phyloP scores from a whole-genome alignment of 2,113 vertebrate species.

The Salminus brasiliensis region DNA sequence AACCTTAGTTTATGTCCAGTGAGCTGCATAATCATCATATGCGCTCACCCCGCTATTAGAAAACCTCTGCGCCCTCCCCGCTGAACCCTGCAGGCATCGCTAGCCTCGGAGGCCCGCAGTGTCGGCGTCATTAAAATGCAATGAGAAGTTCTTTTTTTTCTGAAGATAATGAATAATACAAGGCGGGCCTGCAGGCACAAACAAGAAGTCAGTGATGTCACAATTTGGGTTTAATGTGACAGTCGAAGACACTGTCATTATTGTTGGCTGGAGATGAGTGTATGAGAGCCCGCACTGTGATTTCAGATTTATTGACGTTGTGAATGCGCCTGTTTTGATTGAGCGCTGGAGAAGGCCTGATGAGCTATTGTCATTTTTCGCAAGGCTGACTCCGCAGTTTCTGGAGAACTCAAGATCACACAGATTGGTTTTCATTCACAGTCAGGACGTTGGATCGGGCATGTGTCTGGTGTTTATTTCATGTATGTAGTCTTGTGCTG shows the following conservation, averaged over 20 bases:
- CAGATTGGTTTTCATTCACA: neutral
- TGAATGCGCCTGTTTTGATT: neutral
- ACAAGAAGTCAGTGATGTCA: neutral
- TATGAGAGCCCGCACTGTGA: neutral
- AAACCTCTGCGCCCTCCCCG: neutral
- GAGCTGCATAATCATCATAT: neutral
- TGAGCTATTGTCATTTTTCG: neutral
- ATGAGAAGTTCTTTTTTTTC: neutral
- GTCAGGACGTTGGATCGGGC: neutral
- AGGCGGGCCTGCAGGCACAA: neutral
- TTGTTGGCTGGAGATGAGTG: neutral
- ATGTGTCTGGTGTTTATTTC: neutral
- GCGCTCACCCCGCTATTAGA: neutral
- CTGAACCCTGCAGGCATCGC: neutral
- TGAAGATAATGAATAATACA: conserved; percentile 36
- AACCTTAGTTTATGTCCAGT: neutral
- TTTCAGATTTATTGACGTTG: neutral
- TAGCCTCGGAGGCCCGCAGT: neutral
- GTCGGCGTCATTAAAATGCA: conserved; percentile 1
- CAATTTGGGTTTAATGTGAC: neutral
- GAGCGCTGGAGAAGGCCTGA: neutral
- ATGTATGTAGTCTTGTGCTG: too few relatives aligned
- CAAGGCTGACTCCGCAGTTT: neutral
- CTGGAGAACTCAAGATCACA: neutral
- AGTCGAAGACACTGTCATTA: neutral